Evolutionary conservation across 30 jellyfish, hydroid and myxozoan species (phyloP), one percentile per base, ranked within the genome.

Genomic region (Cassiopea andromeda): DNA sequence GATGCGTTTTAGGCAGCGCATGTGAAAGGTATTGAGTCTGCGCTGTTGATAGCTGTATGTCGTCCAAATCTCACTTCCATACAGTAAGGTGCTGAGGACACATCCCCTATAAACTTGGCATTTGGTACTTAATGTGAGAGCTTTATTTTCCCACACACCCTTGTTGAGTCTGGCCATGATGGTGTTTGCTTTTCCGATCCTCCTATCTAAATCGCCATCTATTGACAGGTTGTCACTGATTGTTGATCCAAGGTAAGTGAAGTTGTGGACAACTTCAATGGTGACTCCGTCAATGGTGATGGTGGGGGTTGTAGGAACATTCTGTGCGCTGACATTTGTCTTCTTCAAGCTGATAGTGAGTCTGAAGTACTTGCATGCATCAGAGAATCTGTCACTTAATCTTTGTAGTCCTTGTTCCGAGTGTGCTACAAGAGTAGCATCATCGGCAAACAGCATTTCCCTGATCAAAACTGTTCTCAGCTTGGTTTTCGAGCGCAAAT

Each of bases 161-260:
- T 60, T n/a, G 15, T 60, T 60, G 73, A 12, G 17, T 60, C 15
- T 60, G 73, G 73, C 38, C 38, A 27, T 60, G 81, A 27, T 27
- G 38, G 38, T 27, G 38, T 27, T 27, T 27, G 38, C 38, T 27
- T 27, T 27, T 27, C 38, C 38, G 38, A 27, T 27, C 38, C 38
- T 27, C 38, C 38, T 27, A 27, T 27, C 38, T 27, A 27, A 27
- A 27, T 27, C 38, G 38, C 38, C 38, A 27, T 27, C 38, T 27
- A 27, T 27, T 27, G 38, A 27, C 38, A 44, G 64, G 83, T 46
- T 46, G 48, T 47, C 27, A 7, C 69, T 16, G 45, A 74, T 46
- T 46, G 83, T 74, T 5, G 87, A 58, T 6, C 90, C 86, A 50
- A 81, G 59, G 64, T 81, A 81, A 6, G 64, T 81, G 84, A 59